Percentiles rank a stretch among this genome's conserved stretches.
These are phyloP conservation scores for Tychaedon coryphoeus DNA, from an alignment of 2,113 vertebrate species.

Conservation along the genomic window DNA sequence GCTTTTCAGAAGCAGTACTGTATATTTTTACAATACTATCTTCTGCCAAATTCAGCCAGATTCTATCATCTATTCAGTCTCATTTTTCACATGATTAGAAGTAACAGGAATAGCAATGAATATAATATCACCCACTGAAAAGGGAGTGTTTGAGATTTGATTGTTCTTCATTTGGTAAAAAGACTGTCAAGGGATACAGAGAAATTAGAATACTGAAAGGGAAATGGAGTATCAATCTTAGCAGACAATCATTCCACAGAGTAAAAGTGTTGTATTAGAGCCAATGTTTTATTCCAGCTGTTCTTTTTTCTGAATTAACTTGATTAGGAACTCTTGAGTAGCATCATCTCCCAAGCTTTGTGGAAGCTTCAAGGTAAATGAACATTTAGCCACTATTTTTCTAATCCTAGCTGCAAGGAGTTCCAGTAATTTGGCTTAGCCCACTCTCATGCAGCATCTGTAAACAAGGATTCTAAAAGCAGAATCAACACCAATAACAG, in stretches of 20 bases:
- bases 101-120: background rate
- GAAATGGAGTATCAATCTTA: background rate
- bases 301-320: background rate
- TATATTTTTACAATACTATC: background rate
- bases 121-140: background rate
- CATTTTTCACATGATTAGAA: background rate
- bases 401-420: background rate
- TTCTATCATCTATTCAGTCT: background rate
- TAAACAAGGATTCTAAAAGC: background rate
- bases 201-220: background rate
- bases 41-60: background rate
- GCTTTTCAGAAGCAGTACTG: background rate
- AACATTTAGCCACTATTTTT: background rate
- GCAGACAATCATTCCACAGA: background rate
- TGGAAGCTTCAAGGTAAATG: background rate
- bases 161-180: slow-evolving; percentile 6
- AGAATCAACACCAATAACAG: background rate
- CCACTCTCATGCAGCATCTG: background rate
- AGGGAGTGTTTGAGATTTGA: background rate
- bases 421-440: background rate
- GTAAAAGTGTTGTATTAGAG: background rate
- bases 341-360: background rate
- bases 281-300: background rate
- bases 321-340: background rate
- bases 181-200: background rate